Conservation (phyloP, 2,113 vertebrate genomes). For the Ictalurus punctatus region DNA sequence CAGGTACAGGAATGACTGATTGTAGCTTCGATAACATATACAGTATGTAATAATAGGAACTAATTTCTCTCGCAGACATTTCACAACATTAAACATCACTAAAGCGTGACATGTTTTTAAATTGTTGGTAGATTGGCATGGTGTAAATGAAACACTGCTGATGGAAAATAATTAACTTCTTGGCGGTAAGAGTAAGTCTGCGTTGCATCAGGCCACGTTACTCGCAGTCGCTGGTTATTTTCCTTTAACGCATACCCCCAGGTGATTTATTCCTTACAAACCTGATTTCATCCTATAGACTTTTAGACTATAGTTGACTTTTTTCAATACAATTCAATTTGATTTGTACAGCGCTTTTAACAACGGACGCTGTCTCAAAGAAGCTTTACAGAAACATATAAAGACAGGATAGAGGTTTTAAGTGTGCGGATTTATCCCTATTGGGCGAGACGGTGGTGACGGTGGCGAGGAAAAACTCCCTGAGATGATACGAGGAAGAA, state of each 20-base stretch:
- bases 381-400: no score
- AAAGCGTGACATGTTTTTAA: neutral
- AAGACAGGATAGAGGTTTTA: no score
- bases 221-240: neutral
- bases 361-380: no score
- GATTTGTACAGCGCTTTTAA: no score
- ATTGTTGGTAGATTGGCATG: neutral
- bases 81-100: neutral
- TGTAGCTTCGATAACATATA: no score
- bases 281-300: no score
- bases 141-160: neutral
- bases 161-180: neutral
- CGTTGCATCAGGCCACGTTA: neutral
- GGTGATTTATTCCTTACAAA: neutral
- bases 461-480: no score
- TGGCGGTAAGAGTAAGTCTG: neutral
- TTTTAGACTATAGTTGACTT: no score
- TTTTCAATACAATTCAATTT: no score
- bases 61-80: neutral
- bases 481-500: no score
- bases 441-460: no score
- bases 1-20: neutral
- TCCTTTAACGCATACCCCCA: neutral
- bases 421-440: no score
- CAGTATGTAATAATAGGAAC: neutral